A percentile compares a stretch with the other conserved stretches of the same genome.
phyloP scores from a whole-genome alignment of 2,113 vertebrate genomes.

The Beaufortia kweichowensis region DNA sequence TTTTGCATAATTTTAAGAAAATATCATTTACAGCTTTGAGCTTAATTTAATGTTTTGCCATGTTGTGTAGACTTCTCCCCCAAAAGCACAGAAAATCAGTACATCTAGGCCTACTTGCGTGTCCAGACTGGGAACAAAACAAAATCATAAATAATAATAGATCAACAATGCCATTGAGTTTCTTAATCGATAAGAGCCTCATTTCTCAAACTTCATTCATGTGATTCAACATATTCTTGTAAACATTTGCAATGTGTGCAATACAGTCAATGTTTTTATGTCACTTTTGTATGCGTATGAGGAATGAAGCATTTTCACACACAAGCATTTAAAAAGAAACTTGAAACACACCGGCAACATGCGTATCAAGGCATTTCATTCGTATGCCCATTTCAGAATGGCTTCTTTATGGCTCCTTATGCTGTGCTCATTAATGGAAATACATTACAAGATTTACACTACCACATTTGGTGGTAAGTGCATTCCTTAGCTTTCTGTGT shows the following conservation, averaged over 20 bases:
- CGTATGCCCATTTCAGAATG: conserved; percentile 12
- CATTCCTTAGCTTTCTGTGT: conserved; percentile 1
- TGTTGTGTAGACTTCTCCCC: too few relatives aligned
- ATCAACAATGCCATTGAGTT: background rate
- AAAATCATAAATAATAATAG: background rate
- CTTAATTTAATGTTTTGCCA: background rate
- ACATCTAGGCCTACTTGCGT: background rate
- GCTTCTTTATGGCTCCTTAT: conserved; percentile 33
- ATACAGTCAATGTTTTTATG: too few relatives aligned
- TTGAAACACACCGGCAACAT: conserved; percentile 8
- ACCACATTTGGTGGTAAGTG: conserved; percentile 8
- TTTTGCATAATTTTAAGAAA: too few relatives aligned
- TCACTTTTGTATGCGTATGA: too few relatives aligned
- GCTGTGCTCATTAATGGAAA: conserved; percentile 15
- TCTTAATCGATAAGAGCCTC: background rate
- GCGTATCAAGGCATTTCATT: conserved; percentile 33
- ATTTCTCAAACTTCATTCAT: background rate
- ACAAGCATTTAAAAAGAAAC: background rate
- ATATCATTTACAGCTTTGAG: too few relatives aligned
- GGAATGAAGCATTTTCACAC: background rate
- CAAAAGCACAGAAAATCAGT: too few relatives aligned
- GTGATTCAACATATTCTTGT: background rate
- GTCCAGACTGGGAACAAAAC: background rate
- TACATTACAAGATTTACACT: conserved; percentile 10
- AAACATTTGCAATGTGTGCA: background rate